phyloP scores from a whole-genome alignment of 2,888 invertebrate genomes.

The Stenurella melanura region DNA sequence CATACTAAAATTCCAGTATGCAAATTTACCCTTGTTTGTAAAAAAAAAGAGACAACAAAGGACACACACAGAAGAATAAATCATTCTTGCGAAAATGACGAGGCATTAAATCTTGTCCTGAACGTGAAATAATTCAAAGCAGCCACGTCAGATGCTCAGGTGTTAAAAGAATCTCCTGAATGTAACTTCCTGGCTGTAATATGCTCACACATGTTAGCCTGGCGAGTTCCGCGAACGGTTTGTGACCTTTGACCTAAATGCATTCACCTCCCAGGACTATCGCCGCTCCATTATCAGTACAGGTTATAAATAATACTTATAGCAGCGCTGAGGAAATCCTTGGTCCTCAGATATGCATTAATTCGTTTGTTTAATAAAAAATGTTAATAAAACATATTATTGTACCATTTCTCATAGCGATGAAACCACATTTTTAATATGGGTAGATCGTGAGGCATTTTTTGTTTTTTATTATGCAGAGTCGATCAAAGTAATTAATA shows the following conservation, averaged over 20 bases:
- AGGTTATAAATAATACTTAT: conserved; percentile 2
- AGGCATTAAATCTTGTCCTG: background rate
- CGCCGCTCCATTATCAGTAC: conserved; percentile 30
- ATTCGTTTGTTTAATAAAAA: too few species aligned
- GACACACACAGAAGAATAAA: background rate
- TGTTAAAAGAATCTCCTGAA: conserved; percentile 32
- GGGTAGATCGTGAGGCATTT: too few species aligned
- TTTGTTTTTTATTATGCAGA: too few species aligned
- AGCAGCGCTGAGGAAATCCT: background rate
- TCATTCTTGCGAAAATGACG: background rate
- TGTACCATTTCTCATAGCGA: too few species aligned
- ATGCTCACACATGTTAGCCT: conserved; percentile 17
- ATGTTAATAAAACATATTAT: too few species aligned
- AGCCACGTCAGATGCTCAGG: conserved; percentile 6
- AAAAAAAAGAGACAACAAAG: background rate
- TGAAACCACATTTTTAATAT: too few species aligned
- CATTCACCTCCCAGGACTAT: conserved; percentile 43
- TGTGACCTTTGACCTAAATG: conserved; percentile 50
- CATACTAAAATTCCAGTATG: background rate
- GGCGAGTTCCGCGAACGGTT: conserved; percentile 37
- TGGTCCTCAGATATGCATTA: background rate
- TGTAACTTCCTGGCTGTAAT: conserved; percentile 21
- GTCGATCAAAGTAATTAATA: too few species aligned
- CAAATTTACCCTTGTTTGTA: background rate
- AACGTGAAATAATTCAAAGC: conserved; percentile 19